Evolutionary conservation across 2,888 invertebrate species (phyloP).

Genomic region (Drosophila austrosaltans): DNA sequence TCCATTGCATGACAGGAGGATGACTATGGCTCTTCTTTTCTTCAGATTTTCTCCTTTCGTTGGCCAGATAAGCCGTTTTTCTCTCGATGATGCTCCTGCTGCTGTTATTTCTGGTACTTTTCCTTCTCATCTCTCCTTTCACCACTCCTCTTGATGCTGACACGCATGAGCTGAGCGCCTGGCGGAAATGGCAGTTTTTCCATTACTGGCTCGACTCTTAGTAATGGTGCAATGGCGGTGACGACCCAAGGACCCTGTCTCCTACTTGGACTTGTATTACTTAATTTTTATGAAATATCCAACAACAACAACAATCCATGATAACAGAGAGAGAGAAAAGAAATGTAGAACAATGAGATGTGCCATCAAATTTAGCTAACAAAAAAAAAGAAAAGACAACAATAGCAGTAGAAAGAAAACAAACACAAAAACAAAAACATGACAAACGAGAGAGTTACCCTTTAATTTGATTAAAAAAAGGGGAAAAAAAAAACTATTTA

Average conservation of each 20-base stretch:
- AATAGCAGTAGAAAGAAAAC: constrained; percentile 33
- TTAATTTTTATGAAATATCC: constrained; percentile 68
- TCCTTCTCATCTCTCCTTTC: constrained; percentile 2
- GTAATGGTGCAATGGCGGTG: constrained; percentile 11
- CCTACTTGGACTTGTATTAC: constrained; percentile 52
- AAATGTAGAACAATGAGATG: constrained; percentile 38
- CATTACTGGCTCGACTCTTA: constrained; percentile 55
- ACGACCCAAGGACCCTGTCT: neutral
- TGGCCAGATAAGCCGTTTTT: constrained; percentile 37
- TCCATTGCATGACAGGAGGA: constrained; percentile 56
- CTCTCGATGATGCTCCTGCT: neutral
- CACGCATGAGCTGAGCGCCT: constrained; percentile 59
- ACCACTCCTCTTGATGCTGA: constrained; percentile 4
- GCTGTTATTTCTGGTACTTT: constrained; percentile 8
- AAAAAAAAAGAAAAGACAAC: constrained; percentile 58
- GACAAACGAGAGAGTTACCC: neutral
- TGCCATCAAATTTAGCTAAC: constrained; percentile 66
- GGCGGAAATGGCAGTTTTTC: constrained; percentile 75
- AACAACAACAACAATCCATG: constrained; percentile 32
- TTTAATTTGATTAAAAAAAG: constrained; percentile 4
- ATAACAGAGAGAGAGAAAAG: constrained; percentile 12
- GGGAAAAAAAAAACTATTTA: neutral
- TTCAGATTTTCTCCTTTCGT: constrained; percentile 34
- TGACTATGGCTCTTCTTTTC: neutral
- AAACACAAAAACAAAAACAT: constrained; percentile 50